Evolutionary conservation across 2,797 vertebrate species (phyloP).

Genomic region (Sebastes nivosus): DNA sequence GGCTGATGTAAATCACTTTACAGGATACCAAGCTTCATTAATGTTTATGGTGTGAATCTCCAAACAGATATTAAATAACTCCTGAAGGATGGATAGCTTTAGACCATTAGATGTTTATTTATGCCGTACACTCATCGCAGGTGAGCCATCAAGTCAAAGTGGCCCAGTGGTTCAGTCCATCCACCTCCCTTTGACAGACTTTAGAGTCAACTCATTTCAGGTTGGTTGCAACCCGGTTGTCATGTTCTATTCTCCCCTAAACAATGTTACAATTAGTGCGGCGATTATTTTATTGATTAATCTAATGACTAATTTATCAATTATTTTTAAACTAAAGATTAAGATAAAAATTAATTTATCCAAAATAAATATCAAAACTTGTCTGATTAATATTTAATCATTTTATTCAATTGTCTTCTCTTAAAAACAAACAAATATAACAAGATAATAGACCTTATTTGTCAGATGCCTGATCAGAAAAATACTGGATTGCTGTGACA

Average conservation of each 20-base stretch:
- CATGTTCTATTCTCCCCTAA: not conserved
- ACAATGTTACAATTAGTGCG: not conserved
- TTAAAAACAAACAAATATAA: too few species aligned
- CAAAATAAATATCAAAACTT: too few species aligned
- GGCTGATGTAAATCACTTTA: not conserved
- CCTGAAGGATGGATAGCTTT: not conserved
- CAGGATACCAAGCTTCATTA: not conserved
- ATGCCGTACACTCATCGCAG: not conserved
- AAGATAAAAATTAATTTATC: too few species aligned
- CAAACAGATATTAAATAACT: constrained; percentile 5
- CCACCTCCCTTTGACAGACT: not conserved
- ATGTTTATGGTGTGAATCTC: constrained; percentile 13
- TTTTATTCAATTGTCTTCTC: too few species aligned
- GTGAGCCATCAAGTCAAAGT: not conserved
- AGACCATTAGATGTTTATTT: not conserved
- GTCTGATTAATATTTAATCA: too few species aligned
- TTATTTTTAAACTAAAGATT: too few species aligned
- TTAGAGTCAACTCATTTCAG: not conserved
- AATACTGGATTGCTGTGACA: not conserved
- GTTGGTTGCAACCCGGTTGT: not conserved
- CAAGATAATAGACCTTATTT: too few species aligned
- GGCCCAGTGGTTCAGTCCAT: not conserved
- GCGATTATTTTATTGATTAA: too few species aligned
- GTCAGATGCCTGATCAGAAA: too few species aligned
- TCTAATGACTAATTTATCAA: too few species aligned